Percentiles rank a stretch among this genome's conserved stretches.
phyloP scores from a whole-genome alignment of 2,113 vertebrate genomes.

The Heterochromis multidens region DNA sequence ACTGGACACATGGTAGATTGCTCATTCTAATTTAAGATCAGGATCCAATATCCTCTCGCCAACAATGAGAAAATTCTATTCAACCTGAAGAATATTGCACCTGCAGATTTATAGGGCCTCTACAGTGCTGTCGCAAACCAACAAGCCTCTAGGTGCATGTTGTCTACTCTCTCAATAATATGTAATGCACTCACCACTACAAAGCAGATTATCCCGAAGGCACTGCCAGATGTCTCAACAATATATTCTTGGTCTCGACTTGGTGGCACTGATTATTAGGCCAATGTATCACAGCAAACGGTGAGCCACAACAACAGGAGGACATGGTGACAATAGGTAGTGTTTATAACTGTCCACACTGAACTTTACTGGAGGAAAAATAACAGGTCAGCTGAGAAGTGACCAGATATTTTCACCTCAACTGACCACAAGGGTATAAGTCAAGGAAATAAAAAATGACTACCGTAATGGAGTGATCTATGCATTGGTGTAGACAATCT shows the following conservation, averaged over 20 bases:
- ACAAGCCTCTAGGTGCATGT: slow-evolving; percentile 33
- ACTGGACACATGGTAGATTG: neutral
- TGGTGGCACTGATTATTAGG: slow-evolving; percentile 57
- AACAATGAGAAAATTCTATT: neutral
- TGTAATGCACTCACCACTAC: slow-evolving; percentile 46
- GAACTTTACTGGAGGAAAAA: slow-evolving; percentile 31
- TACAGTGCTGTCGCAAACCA: slow-evolving; percentile 13
- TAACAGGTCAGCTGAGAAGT: slow-evolving; percentile 32
- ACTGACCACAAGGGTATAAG: neutral
- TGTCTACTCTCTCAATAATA: slow-evolving; percentile 51
- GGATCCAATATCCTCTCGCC: neutral
- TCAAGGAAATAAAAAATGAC: neutral
- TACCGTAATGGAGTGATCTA: neutral
- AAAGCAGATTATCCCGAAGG: slow-evolving; percentile 42
- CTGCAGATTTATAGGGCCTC: slow-evolving; percentile 20
- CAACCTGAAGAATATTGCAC: slow-evolving; percentile 18
- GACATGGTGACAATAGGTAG: neutral
- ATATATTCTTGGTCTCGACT: slow-evolving; percentile 35
- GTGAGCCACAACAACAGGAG: neutral
- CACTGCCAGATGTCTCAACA: slow-evolving; percentile 12
- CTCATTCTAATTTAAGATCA: slow-evolving; percentile 10
- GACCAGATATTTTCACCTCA: slow-evolving; percentile 26
- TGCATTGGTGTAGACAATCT: neutral
- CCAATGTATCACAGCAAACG: slow-evolving; percentile 47
- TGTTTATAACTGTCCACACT: slow-evolving; percentile 30